phyloP scores from a whole-genome alignment of 1,140 invertebrate species.

The Anthonomus grandis region DNA sequence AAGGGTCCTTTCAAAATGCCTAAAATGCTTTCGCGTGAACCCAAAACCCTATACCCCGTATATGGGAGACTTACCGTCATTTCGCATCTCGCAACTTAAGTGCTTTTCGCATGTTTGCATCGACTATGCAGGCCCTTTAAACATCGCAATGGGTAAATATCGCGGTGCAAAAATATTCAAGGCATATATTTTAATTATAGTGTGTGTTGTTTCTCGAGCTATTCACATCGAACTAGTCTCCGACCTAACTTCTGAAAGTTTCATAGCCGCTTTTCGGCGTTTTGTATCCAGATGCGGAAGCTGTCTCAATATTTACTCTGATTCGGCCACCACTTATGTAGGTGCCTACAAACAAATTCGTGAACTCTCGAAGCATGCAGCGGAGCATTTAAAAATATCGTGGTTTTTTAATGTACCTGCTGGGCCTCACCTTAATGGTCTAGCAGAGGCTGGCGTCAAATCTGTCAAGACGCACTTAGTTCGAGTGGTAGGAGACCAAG shows the following conservation, averaged over 20 bases:
- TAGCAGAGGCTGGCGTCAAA: too few species aligned
- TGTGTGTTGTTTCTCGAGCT: slow-evolving; percentile 4
- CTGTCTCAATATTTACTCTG: slow-evolving; percentile 15
- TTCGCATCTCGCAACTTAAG: background rate
- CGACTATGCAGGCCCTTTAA: slow-evolving; percentile 7
- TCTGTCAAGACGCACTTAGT: too few species aligned
- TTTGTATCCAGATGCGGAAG: slow-evolving; percentile 11
- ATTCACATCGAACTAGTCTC: background rate
- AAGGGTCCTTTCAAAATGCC: too few species aligned
- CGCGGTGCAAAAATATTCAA: slow-evolving; percentile 3
- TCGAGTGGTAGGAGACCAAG: too few species aligned
- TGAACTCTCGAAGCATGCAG: too few species aligned
- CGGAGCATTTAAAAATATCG: too few species aligned
- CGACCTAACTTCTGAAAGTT: background rate
- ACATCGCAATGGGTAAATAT: background rate
- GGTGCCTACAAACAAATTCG: too few species aligned
- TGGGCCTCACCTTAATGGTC: too few species aligned
- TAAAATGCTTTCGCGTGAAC: too few species aligned
- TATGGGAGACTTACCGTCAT: background rate
- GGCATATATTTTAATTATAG: slow-evolving; percentile 5
- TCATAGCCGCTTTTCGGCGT: slow-evolving; percentile 1
- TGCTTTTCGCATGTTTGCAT: background rate
- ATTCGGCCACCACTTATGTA: slow-evolving; percentile 20
- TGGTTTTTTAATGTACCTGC: too few species aligned
- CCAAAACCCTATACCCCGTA: too few species aligned